Percentiles rank a stretch among this genome's conserved stretches.
These are phyloP conservation scores for Limnodromus scolopaceus DNA, from an alignment of 2,797 vertebrate genomes.

Conservation along the genomic window DNA sequence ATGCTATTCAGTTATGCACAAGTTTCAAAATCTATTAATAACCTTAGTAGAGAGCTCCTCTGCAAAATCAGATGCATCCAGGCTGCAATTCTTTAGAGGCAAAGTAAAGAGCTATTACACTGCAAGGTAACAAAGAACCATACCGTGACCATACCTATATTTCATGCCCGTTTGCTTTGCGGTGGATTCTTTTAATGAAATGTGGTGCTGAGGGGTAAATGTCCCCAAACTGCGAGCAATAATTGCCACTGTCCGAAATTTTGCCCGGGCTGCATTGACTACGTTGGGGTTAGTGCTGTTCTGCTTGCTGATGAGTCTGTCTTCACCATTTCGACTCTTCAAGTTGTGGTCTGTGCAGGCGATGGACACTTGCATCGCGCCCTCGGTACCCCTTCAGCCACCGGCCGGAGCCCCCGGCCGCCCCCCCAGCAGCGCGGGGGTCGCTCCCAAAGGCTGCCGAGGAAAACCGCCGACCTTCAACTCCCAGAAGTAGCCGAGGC, in stretches of 20 bases:
- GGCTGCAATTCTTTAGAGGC: background rate
- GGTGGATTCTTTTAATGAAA: slow-evolving; percentile 98
- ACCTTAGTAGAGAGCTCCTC: background rate
- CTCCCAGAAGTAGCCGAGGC: background rate
- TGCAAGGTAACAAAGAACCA: background rate
- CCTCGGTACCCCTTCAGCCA: background rate
- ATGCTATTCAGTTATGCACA: background rate
- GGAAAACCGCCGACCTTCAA: background rate
- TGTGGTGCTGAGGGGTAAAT: slow-evolving; percentile 95
- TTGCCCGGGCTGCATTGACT: slow-evolving; percentile 94
- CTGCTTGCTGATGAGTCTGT: slow-evolving; percentile 91
- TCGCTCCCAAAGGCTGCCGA: background rate
- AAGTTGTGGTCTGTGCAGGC: slow-evolving; percentile 98
- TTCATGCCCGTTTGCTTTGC: slow-evolving; percentile 99
- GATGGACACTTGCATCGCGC: slow-evolving; percentile 98
- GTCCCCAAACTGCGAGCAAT: slow-evolving; percentile 95
- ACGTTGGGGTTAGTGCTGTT: slow-evolving; percentile 89
- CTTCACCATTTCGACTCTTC: slow-evolving; percentile 95
- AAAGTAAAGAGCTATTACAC: background rate
- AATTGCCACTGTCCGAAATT: slow-evolving; percentile 97
- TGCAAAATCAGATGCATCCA: background rate
- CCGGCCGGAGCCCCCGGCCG: slow-evolving; percentile 30
- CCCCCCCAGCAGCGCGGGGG: background rate
- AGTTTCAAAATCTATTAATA: slow-evolving; percentile 30
- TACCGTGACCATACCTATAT: slow-evolving; percentile 89